Percentiles rank a stretch among this genome's conserved stretches.
phyloP scores from a whole-genome alignment of 2,888 invertebrate genomes.

The Lymantria dispar region DNA sequence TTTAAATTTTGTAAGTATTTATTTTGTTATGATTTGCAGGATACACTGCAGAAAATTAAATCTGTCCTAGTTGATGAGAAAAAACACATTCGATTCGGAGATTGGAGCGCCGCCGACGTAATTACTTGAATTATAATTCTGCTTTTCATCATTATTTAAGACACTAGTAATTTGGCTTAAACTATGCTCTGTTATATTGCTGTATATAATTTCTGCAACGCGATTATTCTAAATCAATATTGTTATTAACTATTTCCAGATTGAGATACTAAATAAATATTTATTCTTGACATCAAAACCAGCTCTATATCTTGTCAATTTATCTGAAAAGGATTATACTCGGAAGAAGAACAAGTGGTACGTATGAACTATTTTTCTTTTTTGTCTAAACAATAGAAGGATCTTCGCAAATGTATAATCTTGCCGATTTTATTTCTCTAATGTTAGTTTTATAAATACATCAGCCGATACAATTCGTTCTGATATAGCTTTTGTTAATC shows the following conservation, averaged over 20 bases:
- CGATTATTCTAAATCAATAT: background rate
- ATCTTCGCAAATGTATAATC: too few species aligned
- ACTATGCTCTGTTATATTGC: background rate
- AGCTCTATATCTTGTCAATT: slow-evolving; percentile 97
- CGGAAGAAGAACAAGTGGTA: slow-evolving; percentile 99
- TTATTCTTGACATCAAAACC: slow-evolving; percentile 98
- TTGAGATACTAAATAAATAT: slow-evolving; percentile 97
- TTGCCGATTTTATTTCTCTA: too few species aligned
- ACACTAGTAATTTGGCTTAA: background rate
- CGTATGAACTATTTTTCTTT: background rate
- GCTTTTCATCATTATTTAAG: background rate
- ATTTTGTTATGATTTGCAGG: slow-evolving; percentile 82
- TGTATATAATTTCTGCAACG: background rate
- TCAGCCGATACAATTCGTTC: too few species aligned
- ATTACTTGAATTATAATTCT: slow-evolving; percentile 40
- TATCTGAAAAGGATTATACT: slow-evolving; percentile 98
- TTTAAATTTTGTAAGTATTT: background rate
- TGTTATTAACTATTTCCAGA: slow-evolving; percentile 82
- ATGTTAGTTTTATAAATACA: too few species aligned
- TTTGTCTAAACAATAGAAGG: too few species aligned
- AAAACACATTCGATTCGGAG: slow-evolving; percentile 95
- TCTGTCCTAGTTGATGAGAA: slow-evolving; percentile 92
- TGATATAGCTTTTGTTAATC: too few species aligned
- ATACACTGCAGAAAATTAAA: slow-evolving; percentile 93
- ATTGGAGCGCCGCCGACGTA: slow-evolving; percentile 97